These are phyloP conservation scores for Zosterops borbonicus DNA, from an alignment of 2,113 vertebrate genomes.

Conservation along the genomic window DNA sequence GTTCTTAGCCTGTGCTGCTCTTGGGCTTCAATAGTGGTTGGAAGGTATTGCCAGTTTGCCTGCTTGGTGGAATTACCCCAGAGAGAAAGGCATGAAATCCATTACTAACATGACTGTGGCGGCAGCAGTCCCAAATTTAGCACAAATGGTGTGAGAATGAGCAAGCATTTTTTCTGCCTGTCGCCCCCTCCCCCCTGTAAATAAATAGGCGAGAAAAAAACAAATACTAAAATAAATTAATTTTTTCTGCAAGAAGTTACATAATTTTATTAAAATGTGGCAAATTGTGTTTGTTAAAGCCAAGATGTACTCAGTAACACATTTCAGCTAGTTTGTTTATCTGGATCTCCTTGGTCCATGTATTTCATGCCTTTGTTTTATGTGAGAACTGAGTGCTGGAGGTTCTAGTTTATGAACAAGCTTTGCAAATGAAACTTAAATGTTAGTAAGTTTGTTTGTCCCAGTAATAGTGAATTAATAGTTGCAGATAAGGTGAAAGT, in stretches of 20 bases:
- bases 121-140: background rate
- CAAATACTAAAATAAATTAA: background rate
- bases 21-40: accelerated
- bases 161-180: background rate
- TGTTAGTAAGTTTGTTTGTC: background rate
- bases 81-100: background rate
- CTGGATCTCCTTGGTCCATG: background rate
- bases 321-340: background rate
- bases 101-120: background rate
- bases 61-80: background rate
- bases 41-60: background rate
- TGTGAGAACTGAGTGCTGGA: background rate
- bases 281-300: background rate
- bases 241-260: background rate
- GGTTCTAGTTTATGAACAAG: background rate
- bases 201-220: background rate
- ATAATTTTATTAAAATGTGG: background rate
- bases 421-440: background rate
- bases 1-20: background rate
- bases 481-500: background rate
- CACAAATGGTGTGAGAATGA: background rate
- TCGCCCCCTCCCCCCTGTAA: background rate
- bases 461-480: background rate
- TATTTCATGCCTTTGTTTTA: background rate
- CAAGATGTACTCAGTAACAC: background rate